A percentile compares a stretch with the other conserved stretches of the same genome.
Conservation (phyloP, 2,113 vertebrate genomes). For the Jacana jacana region DNA sequence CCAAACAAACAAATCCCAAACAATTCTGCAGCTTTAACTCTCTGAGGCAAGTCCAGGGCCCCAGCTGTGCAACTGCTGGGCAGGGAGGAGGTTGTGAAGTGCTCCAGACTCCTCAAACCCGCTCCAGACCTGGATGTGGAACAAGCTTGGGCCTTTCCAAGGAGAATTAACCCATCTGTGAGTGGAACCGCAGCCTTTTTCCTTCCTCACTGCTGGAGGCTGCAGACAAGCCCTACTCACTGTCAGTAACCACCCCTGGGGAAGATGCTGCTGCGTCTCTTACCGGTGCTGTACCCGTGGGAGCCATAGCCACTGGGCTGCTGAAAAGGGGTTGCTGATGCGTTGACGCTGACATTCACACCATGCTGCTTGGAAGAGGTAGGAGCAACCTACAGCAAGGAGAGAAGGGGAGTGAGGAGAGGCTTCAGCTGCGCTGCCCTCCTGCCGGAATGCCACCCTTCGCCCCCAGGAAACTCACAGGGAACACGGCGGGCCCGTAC, state of each 20-base stretch:
- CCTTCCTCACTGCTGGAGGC: not conserved
- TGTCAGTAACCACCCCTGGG: not conserved
- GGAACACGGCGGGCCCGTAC: conserved; percentile 96
- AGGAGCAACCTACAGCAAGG: conserved; percentile 87
- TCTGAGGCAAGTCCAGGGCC: not conserved
- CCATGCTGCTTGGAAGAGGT: conserved; percentile 98
- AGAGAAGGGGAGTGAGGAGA: not conserved
- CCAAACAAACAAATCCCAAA: not conserved
- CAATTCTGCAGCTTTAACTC: not conserved
- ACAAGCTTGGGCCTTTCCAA: not conserved
- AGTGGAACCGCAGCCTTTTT: not conserved
- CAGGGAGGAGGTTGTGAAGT: fast-evolving
- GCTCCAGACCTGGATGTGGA: not conserved
- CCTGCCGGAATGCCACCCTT: not conserved
- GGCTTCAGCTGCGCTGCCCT: too few species aligned
- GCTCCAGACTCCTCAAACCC: not conserved
- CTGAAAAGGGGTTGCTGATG: conserved; percentile 92
- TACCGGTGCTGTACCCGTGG: conserved; percentile 95
- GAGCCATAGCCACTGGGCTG: conserved; percentile 96
- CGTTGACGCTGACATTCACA: conserved; percentile 96
- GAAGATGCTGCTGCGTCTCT: not conserved
- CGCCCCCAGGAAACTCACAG: conserved; percentile 82
- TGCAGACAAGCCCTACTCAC: not conserved
- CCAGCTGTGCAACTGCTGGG: not conserved
- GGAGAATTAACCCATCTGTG: not conserved